Evolutionary conservation across 2,113 vertebrate genomes (phyloP).

Genomic region (Cricetomys ansorgei): DNA sequence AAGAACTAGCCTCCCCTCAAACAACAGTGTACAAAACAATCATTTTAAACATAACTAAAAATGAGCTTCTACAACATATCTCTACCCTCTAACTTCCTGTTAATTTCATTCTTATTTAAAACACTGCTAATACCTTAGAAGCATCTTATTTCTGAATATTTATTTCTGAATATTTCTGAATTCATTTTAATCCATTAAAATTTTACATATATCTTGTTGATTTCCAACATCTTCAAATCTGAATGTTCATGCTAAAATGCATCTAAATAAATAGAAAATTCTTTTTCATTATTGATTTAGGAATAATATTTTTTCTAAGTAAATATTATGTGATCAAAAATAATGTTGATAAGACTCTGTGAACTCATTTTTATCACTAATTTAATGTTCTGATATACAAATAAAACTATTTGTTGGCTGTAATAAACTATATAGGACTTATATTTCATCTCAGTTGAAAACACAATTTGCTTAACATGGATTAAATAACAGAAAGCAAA

Average conservation of each 20-base stretch:
- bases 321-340: not conserved
- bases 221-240: slow-evolving; percentile 12
- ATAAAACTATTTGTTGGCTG: not conserved
- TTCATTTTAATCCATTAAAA: not conserved
- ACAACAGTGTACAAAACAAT: too few species aligned
- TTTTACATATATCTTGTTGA: not conserved
- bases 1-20: too few species aligned
- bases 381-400: not conserved
- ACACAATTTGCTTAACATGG: not conserved
- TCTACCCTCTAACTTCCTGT: not conserved
- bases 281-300: not conserved
- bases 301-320: not conserved
- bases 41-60: too few species aligned
- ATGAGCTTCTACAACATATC: too few species aligned
- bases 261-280: not conserved
- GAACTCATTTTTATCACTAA: not conserved
- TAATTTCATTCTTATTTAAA: not conserved
- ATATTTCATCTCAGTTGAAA: not conserved
- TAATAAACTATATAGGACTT: not conserved
- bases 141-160: not conserved
- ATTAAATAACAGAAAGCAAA: not conserved
- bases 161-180: not conserved
- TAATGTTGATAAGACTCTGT: not conserved
- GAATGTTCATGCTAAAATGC: not conserved
- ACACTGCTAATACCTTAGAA: not conserved